Base-by-base conservation (phyloP, 1,140 invertebrate species). In the Bombus waltoni region DNA sequence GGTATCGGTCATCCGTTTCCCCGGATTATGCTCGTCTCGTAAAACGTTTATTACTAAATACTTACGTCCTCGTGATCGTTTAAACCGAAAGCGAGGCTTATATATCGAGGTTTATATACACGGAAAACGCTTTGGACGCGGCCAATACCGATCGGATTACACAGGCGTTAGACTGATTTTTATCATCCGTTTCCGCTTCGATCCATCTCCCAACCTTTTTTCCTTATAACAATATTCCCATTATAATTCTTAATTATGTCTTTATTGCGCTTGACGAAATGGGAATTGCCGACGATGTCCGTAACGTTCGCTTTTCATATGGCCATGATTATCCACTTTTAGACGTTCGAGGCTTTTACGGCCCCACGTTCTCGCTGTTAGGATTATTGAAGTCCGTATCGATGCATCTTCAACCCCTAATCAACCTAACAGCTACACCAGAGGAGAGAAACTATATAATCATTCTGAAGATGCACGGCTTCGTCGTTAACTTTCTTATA, bases 31-130 rank as follows among this genome's bases (percentile, higher is more conserved):
- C 11, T 25, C 38, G 28, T 42, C 59, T 78, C 76, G 59, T 65
- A 65, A 78, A 78, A 78, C 25, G 28, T 65, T 78, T 65, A 65
- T 78, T 78, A 25, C 28, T 42, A 78, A 78, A 78, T 78, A 78
- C 42, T 78, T 25, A 65, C 75, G n/a, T 76, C 47, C 22, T 62
- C 0, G 25, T 3, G 32, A n/a, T 75, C 47, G 74, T n/a, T 75
- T 18, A 40, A 40, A 59, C 38, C 11, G 53, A 40, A 76, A 28
- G 10, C 74, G 15, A 44, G 15, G 13, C 42, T 32, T n/a, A 42
- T 73, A 47, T 2, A 44, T 47, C 71, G 32, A 32, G 32, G 32
- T 32, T 32, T 32, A 32, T 32, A 32, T 44, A 11, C n/a, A 42
- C 5, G 71, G 42, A 73, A 32, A 66, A n/a, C n/a, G 42, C 40